Percentiles rank a stretch among this genome's conserved stretches.
Evolutionary conservation across 1,140 invertebrate species (phyloP).

Genomic region (Ridgeia piscesae): DNA sequence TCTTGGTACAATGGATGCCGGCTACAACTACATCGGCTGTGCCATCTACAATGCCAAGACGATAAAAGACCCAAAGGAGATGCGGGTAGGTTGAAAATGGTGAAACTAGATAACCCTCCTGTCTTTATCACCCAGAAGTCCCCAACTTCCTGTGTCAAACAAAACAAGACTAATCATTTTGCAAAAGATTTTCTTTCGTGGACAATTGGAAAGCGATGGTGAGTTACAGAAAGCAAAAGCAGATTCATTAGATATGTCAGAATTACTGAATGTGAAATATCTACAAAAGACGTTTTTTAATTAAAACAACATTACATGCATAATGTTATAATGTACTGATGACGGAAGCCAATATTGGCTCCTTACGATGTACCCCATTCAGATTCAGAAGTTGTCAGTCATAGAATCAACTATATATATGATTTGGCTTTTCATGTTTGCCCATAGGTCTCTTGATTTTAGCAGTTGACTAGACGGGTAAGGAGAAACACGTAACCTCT

Average conservation of each 20-base stretch:
- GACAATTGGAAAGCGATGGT: too few species aligned
- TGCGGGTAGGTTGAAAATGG: slow-evolving; percentile 15
- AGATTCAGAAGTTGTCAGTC: too few species aligned
- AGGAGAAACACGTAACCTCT: not conserved
- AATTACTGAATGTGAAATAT: not conserved
- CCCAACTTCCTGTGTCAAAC: not conserved
- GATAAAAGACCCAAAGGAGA: slow-evolving; percentile 28
- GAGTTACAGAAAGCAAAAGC: not conserved
- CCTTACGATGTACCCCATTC: too few species aligned
- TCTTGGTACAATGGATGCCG: slow-evolving; percentile 15
- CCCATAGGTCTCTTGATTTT: not conserved
- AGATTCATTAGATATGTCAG: not conserved
- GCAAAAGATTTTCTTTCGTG: not conserved
- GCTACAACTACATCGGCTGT: slow-evolving; percentile 21
- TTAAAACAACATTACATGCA: too few species aligned
- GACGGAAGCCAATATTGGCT: too few species aligned
- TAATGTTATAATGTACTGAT: too few species aligned
- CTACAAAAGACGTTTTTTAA: too few species aligned
- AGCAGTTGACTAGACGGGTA: not conserved
- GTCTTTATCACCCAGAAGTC: not conserved
- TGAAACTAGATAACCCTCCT: not conserved
- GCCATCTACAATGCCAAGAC: slow-evolving; percentile 27
- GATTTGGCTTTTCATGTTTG: not conserved
- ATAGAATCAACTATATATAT: not conserved
- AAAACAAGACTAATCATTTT: not conserved